These are phyloP conservation scores for Chrysaora quinquecirrha DNA, from an alignment of 30 jellyfish, hydroid and myxozoan genomes.

Conservation along the genomic window DNA sequence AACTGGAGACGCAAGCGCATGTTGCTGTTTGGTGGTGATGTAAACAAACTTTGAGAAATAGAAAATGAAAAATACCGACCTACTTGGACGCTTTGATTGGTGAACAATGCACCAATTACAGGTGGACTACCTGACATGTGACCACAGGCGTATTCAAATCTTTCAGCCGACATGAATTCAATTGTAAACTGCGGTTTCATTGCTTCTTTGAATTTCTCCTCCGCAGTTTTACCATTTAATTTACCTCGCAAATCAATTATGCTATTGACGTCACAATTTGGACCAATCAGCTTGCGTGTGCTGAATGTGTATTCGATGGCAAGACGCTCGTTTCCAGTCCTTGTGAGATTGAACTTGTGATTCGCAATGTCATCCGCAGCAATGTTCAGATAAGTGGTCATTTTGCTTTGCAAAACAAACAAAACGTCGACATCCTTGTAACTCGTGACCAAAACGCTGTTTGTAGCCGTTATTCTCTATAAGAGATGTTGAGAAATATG, in stretches of 20 bases:
- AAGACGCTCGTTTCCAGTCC: constrained; percentile 17
- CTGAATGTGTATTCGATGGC: constrained; percentile 44
- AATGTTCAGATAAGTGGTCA: constrained; percentile 47
- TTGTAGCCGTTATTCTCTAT: constrained; percentile 23
- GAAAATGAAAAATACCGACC: constrained; percentile 37
- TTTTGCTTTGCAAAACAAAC: constrained; percentile 38
- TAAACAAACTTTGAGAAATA: constrained; percentile 17
- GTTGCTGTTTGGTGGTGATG: constrained; percentile 51
- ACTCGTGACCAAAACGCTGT: constrained; percentile 38
- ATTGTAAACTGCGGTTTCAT: constrained; percentile 52
- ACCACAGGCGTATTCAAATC: constrained; percentile 32
- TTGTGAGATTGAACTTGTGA: constrained; percentile 14
- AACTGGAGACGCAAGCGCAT: constrained; percentile 51
- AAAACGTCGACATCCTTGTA: constrained; percentile 55
- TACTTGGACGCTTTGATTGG: constrained; percentile 10
- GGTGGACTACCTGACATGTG: constrained; percentile 50
- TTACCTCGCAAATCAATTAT: constrained; percentile 9
- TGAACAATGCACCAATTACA: constrained; percentile 23
- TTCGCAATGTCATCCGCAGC: constrained; percentile 4
- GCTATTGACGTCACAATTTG: constrained; percentile 32
- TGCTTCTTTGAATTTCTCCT: constrained; percentile 21
- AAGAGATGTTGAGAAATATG: neutral
- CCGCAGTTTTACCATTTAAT: constrained; percentile 28
- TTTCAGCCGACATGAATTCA: constrained; percentile 24
- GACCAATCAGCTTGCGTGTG: constrained; percentile 21